These are phyloP conservation scores for Tetranychus urticae DNA, from an alignment of 1,140 invertebrate genomes.

Conservation along the genomic window DNA sequence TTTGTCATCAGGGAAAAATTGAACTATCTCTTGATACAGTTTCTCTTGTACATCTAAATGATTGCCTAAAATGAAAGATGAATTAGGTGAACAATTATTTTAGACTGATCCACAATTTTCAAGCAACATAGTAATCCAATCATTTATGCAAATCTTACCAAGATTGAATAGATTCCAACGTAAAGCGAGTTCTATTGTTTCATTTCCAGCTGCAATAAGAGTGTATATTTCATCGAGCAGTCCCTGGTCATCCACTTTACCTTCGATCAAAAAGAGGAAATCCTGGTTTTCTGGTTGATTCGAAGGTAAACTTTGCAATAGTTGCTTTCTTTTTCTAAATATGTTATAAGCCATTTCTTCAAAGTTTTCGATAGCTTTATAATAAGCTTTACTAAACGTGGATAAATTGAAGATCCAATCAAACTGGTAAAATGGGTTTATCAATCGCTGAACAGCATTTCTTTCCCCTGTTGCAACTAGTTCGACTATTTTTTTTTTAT, in stretches of 20 bases:
- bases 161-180: background rate
- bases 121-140: background rate
- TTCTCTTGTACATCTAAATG: background rate
- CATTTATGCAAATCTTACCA: background rate
- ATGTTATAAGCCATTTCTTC: too few species aligned
- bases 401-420: too few species aligned
- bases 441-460: too few species aligned
- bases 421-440: too few species aligned
- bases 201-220: background rate
- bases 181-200: background rate
- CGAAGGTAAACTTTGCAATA: too few species aligned
- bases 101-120: background rate
- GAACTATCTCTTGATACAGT: conserved; percentile 7
- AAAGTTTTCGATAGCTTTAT: too few species aligned
- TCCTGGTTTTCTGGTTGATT: too few species aligned
- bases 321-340: too few species aligned
- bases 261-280: too few species aligned
- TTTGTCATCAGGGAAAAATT: background rate
- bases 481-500: too few species aligned
- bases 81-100: background rate
- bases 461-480: too few species aligned
- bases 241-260: background rate
- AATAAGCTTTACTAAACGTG: too few species aligned
- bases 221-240: background rate
- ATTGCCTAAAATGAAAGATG: background rate